phyloP scores from a whole-genome alignment of 2,113 vertebrate species.

The Pycnonotus jocosus region DNA sequence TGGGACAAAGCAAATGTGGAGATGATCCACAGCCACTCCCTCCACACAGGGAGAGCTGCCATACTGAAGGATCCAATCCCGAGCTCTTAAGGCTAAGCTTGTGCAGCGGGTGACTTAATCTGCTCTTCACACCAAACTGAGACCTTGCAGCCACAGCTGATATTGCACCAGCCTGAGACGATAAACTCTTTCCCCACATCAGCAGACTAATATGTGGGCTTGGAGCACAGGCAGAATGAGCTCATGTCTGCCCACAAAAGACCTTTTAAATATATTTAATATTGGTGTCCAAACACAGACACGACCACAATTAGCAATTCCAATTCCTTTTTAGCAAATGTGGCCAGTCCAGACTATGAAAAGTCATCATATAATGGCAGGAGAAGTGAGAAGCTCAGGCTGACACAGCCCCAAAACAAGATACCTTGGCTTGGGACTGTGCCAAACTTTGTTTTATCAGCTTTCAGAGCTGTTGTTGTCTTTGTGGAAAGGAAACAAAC shows the following conservation, averaged over 20 bases:
- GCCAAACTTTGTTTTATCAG: neutral
- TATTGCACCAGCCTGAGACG: neutral
- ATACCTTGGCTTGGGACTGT: neutral
- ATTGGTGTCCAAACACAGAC: neutral
- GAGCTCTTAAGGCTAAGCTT: neutral
- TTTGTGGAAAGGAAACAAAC: neutral
- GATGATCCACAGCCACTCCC: neutral
- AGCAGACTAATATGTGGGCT: neutral
- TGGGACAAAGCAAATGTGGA: neutral
- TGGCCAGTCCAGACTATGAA: neutral
- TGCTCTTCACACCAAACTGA: neutral
- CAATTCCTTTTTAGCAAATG: neutral
- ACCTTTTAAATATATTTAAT: neutral
- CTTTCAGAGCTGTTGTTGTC: neutral
- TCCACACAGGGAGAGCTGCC: neutral
- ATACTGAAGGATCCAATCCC: neutral
- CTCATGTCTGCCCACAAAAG: neutral
- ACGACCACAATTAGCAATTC: neutral
- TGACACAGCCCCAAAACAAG: neutral
- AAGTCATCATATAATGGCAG: neutral
- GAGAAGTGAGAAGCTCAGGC: neutral
- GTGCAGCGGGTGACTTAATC: neutral
- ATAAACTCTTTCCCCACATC: neutral
- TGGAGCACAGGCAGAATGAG: neutral
- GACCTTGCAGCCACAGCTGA: neutral